These are phyloP conservation scores for Sebastes fasciatus DNA, from an alignment of 2,113 vertebrate genomes.

Conservation along the genomic window DNA sequence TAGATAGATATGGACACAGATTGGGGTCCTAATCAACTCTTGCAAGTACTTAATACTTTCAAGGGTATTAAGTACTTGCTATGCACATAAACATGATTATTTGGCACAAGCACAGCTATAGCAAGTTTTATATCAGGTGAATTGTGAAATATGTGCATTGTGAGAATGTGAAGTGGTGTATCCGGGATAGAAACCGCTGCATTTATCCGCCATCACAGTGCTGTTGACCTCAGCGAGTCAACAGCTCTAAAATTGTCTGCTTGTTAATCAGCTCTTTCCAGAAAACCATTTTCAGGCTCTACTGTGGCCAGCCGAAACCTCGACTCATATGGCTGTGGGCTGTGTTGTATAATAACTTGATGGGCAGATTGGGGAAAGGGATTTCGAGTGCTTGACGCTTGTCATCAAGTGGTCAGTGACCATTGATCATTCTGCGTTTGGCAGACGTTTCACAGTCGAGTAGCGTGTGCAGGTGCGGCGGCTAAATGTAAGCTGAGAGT, in stretches of 20 bases:
- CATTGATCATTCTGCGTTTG: conserved; percentile 55
- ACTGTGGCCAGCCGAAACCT: conserved; percentile 34
- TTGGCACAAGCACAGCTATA: background rate
- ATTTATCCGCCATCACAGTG: conserved; percentile 15
- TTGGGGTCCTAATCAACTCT: background rate
- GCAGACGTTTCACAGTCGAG: conserved; percentile 26
- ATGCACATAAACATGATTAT: background rate
- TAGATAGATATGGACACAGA: background rate
- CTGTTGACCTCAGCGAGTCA: conserved; percentile 59
- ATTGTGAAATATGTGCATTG: conserved; percentile 21
- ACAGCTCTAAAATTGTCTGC: conserved; percentile 54
- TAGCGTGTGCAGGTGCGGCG: conserved; percentile 45
- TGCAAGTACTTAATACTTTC: conserved; percentile 1
- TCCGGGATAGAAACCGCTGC: conserved; percentile 24
- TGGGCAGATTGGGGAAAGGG: conserved; percentile 28
- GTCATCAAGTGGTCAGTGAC: conserved; percentile 56
- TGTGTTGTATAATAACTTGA: conserved; percentile 53
- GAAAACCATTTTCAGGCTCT: conserved; percentile 42
- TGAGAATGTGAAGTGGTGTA: conserved; percentile 25
- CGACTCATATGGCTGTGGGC: conserved; percentile 32
- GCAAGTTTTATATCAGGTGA: background rate
- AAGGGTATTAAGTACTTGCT: background rate
- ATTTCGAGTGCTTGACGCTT: conserved; percentile 51
- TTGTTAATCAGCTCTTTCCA: conserved; percentile 57
- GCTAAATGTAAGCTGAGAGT: conserved; percentile 38